Percentiles rank a stretch among this genome's conserved stretches.
These are phyloP conservation scores for Tetragonula clypearis DNA, from an alignment of 1,140 invertebrate genomes.

Conservation along the genomic window DNA sequence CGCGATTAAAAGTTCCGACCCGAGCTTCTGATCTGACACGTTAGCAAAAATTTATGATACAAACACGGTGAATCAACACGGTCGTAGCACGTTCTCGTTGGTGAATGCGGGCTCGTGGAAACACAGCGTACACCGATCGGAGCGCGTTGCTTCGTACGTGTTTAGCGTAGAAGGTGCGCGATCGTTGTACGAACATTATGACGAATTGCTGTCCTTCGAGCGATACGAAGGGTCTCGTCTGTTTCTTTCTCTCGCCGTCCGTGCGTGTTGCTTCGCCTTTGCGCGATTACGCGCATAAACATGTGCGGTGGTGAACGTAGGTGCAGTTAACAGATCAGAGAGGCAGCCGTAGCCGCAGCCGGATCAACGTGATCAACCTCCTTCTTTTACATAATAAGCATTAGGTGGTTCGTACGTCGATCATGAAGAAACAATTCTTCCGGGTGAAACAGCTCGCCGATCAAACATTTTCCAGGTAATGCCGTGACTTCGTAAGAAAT, in stretches of 20 bases:
- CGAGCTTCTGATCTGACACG: slow-evolving; percentile 36
- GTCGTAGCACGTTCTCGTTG: not conserved
- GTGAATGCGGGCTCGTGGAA: slow-evolving; percentile 49
- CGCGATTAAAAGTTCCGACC: slow-evolving; percentile 33
- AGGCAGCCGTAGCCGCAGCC: not conserved
- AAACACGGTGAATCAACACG: slow-evolving; percentile 3
- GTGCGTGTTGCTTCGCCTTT: slow-evolving; percentile 18
- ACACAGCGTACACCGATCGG: not conserved
- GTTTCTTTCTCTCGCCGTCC: slow-evolving; percentile 31
- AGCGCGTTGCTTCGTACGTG: not conserved
- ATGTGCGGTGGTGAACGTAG: slow-evolving; percentile 26
- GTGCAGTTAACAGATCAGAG: slow-evolving; percentile 6
- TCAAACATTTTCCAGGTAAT: slow-evolving; percentile 93
- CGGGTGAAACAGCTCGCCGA: slow-evolving; percentile 93
- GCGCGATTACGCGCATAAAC: slow-evolving; percentile 6
- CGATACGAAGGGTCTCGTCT: slow-evolving; percentile 43
- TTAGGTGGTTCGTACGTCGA: slow-evolving; percentile 43
- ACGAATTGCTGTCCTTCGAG: slow-evolving; percentile 57
- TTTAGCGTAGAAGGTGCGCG: slow-evolving; percentile 55
- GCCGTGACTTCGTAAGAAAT: not conserved
- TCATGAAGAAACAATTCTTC: slow-evolving; percentile 94
- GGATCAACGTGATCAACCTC: not conserved
- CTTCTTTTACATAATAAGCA: slow-evolving; percentile 32
- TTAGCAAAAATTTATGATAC: slow-evolving; percentile 34
- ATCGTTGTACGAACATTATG: slow-evolving; percentile 71